Base-by-base conservation (phyloP, 2,797 vertebrate species). In the Onychomys arenicola region DNA sequence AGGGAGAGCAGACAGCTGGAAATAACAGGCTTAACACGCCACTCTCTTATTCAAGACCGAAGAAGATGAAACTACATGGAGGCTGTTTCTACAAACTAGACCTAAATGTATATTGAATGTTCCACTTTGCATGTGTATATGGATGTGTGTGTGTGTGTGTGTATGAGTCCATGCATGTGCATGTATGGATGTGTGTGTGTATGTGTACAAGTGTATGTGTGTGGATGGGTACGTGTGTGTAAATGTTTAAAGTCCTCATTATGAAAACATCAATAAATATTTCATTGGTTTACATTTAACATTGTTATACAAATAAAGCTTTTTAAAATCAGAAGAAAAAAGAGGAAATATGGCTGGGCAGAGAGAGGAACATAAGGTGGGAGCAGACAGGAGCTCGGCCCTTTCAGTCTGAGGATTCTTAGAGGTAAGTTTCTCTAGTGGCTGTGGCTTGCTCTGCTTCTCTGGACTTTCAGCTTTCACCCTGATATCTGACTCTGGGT, bases 231-330 rank as follows among this genome's bases (percentile, higher is more conserved):
- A 13, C 14, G 3, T 77, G 98, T 98, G 97, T 99, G 98, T 99
- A 98, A 98, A 98, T 98, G 97, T 98, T 98, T 98, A 98, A 97
- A 98, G 77, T 97, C 97, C 98, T 98, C 98, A 98, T 98, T 98
- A 98, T 97, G 97, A 97, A 98, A 98, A 99, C 99, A 98, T 97
- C 96, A 98, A 97, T 97, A 97, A 98, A 96, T 98, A 98, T 98
- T 97, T 90, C 92, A 97, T 97, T 97, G 97, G 97, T 99, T 99
- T 98, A 98, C 98, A 98, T 99, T 98, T 99, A 99, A 98, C 97
- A 98, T 93, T 98, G 98, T 99, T 99, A 98, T 98, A 98, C 98
- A 88, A 98, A 98, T 98, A 95, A 98, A 98, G 97, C 91, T 97
- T 82, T 98, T 99, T 98, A 98, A 98, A 99, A 98, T 98, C 98